Evolutionary conservation across 2,888 invertebrate species (phyloP).

Genomic region (Lithophane semibrunnea): DNA sequence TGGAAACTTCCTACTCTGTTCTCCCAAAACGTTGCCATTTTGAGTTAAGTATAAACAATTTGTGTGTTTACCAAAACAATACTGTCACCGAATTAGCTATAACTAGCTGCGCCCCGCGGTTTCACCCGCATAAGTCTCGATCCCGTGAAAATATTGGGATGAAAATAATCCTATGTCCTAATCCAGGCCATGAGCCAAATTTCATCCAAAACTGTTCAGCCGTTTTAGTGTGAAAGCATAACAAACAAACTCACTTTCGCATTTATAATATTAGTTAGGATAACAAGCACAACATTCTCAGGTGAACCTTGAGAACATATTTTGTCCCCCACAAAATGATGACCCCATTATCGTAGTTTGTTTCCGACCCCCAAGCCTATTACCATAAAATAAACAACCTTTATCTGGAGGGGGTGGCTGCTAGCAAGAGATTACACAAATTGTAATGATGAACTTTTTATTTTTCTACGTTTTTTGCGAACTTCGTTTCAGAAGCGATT

Average conservation of each 20-base stretch:
- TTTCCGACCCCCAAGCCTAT: conserved; percentile 42
- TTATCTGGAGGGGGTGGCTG: conserved; percentile 33
- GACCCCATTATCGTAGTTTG: conserved; percentile 48
- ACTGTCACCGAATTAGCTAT: background rate
- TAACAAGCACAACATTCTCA: conserved; percentile 19
- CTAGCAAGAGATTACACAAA: conserved; percentile 24
- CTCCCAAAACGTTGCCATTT: background rate
- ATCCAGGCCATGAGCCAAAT: too few relatives aligned
- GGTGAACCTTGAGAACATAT: conserved; percentile 34
- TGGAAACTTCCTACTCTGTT: background rate
- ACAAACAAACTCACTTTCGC: too few relatives aligned
- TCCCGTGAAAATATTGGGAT: too few relatives aligned
- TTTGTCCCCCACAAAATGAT: conserved; percentile 38
- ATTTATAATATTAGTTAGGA: too few relatives aligned
- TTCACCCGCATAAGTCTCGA: too few relatives aligned
- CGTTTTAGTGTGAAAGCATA: too few relatives aligned
- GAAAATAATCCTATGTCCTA: too few relatives aligned
- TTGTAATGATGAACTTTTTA: conserved; percentile 2
- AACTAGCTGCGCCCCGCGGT: background rate
- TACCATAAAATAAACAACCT: conserved; percentile 59
- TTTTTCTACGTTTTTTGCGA: background rate
- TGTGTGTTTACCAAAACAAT: background rate
- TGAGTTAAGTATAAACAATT: background rate
- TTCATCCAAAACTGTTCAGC: too few relatives aligned
- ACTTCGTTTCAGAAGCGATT: background rate